Conservation (phyloP, 1,140 invertebrate species). For the Aplysia californica region DNA sequence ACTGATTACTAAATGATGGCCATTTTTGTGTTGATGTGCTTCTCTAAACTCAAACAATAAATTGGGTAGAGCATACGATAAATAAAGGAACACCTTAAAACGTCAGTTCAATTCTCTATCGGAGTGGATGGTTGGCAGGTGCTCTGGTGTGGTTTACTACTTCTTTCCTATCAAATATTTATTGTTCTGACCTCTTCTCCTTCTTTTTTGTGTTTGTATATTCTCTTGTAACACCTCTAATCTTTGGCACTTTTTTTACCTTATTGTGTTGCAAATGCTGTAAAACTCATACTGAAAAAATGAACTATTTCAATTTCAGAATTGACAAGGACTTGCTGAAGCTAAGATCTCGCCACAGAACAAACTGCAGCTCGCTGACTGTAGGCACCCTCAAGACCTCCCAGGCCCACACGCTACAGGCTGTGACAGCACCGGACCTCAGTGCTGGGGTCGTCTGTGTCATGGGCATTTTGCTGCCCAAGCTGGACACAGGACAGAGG, state of each 20-base stretch:
- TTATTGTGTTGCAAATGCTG: background rate
- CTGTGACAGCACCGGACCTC: conserved; percentile 24
- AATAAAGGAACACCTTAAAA: conserved; percentile 39
- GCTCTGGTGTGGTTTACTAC: too few species aligned
- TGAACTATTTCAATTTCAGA: too few species aligned
- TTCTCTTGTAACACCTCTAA: too few species aligned
- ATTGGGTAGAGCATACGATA: conserved; percentile 40
- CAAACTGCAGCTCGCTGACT: background rate
- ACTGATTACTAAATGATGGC: background rate
- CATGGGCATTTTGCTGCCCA: conserved; percentile 40
- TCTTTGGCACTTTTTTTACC: too few species aligned
- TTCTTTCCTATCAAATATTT: too few species aligned
- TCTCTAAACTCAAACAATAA: conserved; percentile 36
- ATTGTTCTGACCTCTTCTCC: too few species aligned
- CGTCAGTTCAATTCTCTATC: conserved; percentile 20
- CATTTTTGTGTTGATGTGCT: conserved; percentile 40
- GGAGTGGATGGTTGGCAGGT: too few species aligned
- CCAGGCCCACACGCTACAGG: conserved; percentile 14
- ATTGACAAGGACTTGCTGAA: background rate
- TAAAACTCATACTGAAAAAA: background rate
- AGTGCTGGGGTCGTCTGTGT: conserved; percentile 38
- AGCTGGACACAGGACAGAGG: background rate
- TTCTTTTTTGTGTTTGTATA: too few species aligned
- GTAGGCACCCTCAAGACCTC: too few species aligned
- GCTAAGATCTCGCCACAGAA: background rate